phyloP scores from a whole-genome alignment of 2,888 invertebrate species.

The Drosophila leonis region DNA sequence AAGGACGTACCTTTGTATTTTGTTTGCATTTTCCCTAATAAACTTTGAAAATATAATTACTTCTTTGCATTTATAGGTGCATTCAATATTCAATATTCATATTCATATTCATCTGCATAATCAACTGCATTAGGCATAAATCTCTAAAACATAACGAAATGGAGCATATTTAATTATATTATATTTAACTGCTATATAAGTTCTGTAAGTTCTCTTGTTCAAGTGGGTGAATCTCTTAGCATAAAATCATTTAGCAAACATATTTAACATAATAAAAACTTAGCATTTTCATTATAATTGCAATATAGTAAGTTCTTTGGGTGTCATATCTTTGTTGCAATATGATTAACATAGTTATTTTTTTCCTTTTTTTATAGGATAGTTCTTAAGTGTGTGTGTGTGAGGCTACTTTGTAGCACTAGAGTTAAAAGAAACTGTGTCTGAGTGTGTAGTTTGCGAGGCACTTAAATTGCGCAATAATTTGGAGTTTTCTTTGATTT shows the following conservation, averaged over 20 bases:
- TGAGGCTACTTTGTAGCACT: slow-evolving; percentile 23
- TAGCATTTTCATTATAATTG: slow-evolving; percentile 7
- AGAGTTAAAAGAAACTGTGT: slow-evolving; percentile 18
- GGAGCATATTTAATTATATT: slow-evolving; percentile 10
- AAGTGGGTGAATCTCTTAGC: neutral
- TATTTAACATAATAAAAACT: slow-evolving; percentile 31
- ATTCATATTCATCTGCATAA: neutral
- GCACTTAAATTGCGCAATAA: slow-evolving; percentile 63
- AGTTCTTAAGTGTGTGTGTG: neutral
- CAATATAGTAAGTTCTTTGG: slow-evolving; percentile 11
- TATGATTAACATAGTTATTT: slow-evolving; percentile 22
- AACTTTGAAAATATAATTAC: slow-evolving; percentile 65
- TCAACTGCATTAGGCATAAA: slow-evolving; percentile 26
- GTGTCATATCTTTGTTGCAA: slow-evolving; percentile 17
- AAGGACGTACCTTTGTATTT: slow-evolving; percentile 57
- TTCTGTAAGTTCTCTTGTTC: slow-evolving; percentile 6
- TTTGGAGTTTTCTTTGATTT: slow-evolving; percentile 2
- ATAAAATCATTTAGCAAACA: slow-evolving; percentile 14
- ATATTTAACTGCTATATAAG: slow-evolving; percentile 20
- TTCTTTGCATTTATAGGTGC: slow-evolving; percentile 23
- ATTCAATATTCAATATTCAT: neutral
- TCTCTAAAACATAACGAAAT: slow-evolving; percentile 47
- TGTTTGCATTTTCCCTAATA: slow-evolving; percentile 60
- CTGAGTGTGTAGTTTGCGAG: slow-evolving; percentile 42
- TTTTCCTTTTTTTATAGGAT: neutral